phyloP scores from a whole-genome alignment of 2,888 invertebrate species.

The Diaprepes abbreviatus region DNA sequence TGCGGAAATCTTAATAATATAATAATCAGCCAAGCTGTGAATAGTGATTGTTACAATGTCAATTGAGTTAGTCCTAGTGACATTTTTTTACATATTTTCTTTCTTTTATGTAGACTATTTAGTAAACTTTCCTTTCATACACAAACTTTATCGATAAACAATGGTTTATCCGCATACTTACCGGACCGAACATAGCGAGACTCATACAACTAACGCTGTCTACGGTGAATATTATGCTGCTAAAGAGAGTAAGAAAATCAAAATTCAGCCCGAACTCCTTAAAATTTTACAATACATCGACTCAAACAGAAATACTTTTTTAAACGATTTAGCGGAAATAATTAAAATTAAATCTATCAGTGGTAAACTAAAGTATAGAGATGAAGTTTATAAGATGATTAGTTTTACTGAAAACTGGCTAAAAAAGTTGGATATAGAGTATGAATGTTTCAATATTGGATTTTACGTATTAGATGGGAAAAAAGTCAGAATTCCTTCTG shows the following conservation, averaged over 20 bases:
- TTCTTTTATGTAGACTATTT: constrained; percentile 65
- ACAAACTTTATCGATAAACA: constrained; percentile 54
- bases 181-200: constrained; percentile 66
- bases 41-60: constrained; percentile 53
- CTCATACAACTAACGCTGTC: constrained; percentile 62
- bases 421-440: constrained; percentile 63
- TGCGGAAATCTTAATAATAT: too few species aligned
- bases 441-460: constrained; percentile 65
- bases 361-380: constrained; percentile 58
- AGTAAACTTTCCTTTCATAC: constrained; percentile 61
- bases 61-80: constrained; percentile 60
- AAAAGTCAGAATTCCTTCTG: constrained; percentile 62
- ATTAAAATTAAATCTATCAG: constrained; percentile 65
- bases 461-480: constrained; percentile 60
- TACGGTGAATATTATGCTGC: constrained; percentile 64
- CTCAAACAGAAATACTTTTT: constrained; percentile 59
- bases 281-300: constrained; percentile 66
- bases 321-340: constrained; percentile 62
- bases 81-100: constrained; percentile 63
- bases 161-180: constrained; percentile 66
- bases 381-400: constrained; percentile 62
- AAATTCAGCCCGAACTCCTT: constrained; percentile 63
- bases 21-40: too few species aligned
- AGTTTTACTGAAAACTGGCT: constrained; percentile 65
- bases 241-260: constrained; percentile 60